Evolutionary conservation across 2,113 vertebrate genomes (phyloP), one percentile per base, ranked within the genome.

Genomic region (Rhea americana): DNA sequence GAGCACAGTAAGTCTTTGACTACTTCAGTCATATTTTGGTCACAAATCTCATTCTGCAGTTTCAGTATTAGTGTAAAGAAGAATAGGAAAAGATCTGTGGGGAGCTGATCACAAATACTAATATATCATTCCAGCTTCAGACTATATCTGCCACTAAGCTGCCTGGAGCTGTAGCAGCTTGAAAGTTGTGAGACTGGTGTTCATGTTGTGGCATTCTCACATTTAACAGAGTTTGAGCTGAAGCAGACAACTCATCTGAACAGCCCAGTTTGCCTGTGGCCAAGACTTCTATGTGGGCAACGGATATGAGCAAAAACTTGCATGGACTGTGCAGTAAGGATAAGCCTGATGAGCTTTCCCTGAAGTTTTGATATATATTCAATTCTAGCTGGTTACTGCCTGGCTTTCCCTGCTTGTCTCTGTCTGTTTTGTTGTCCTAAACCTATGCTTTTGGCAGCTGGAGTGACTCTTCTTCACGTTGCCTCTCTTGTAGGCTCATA

Each of bases 251-350:
- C 45, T 76, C 30, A 4, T 0, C 2, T 41, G 75, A 61, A 76
- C 75, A 66, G 24, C 74, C 43, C 28, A 48, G 20, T 32, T 61
- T 7, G n/a, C 47, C 50, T 76, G 55, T 13, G 6, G 43, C 39
- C 47, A 43, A 16, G 39, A 43, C 15, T 50, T 45, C 24, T 7
- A 5, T 6, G 15, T 37, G 45, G 51, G 39, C 30, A 50, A 59
- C 32, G 0, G 1, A n/a, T n/a, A 37, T 0, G 1, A 61, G 39
- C 10, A 28, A 59, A 76, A 65, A 6, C 39, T 71, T 65, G 32
- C 14, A 37, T 35, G 45, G 51, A 17, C 21, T 9, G 39, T 13
- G 45, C 25, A 55, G 26, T 41, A 48, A 45, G 30, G 58, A 50
- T 25, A 50, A 72, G 17, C 62, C 53, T 24, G 41, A 17, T 11